Base-by-base conservation (phyloP, 2,888 invertebrate species). In the Drosophila nr. fundita region DNA sequence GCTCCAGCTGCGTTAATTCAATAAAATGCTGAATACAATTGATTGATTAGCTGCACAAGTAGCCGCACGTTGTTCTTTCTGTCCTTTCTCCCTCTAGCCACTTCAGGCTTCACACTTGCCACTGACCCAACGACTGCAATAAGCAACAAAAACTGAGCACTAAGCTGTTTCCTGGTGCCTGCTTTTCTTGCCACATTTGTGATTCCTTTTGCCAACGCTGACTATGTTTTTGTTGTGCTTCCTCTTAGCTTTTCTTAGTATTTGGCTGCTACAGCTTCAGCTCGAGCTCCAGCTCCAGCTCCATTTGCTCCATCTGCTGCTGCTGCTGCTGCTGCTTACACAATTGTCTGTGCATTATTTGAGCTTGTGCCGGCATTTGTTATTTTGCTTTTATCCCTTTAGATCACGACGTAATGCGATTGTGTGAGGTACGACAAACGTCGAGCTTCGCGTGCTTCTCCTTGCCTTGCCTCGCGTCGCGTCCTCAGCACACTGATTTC, bases 341-440 rank as follows among this genome's bases (percentile, higher is more conserved):
- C 88, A 88, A 88, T 88, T 83, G 88, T 88, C 86, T 87, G 83
- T 85, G 86, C 86, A 85, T 85, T 88, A 88, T 82, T 88, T 82
- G 88, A 80, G 88, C 80, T 87, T 77, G 78, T 67, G 74, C 77
- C 65, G 80, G 86, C 77, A 82, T 82, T 83, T 88, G 83, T 85
- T 83, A 83, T 83, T 83, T 83, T 61, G 66, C 83, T 88, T 78
- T 80, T 83, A 83, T 85, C 86, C 86, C 55, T 55, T 74, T 63
- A 75, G 83, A 77, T 88, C 83, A 60, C 61, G 29, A 69, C 71
- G 74, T 87, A 83, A 83, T 87, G 86, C 88, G 83, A 83, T 83
- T 88, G 85, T 74, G 61, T 72, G 86, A 68, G 64, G 65, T 67
- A 70, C 52, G 55, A 52, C 45, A 50, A 64, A 63, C 63, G 61